Percentiles rank a stretch among this genome's conserved stretches.
These are phyloP conservation scores for Scelioninae gen. 2 DNA, from an alignment of 2,888 invertebrate species.

Conservation along the genomic window DNA sequence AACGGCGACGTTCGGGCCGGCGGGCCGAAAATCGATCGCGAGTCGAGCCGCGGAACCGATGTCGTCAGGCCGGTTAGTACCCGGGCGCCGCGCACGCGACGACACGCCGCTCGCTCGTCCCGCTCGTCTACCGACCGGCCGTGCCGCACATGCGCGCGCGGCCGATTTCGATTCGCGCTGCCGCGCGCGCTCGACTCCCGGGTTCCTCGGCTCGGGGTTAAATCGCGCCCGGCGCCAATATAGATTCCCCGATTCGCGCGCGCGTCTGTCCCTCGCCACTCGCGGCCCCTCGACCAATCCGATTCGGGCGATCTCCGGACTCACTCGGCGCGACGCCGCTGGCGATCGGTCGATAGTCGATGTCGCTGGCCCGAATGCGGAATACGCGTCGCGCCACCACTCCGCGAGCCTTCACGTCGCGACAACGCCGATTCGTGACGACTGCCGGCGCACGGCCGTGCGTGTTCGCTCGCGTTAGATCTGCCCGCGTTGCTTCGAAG, in stretches of 20 bases:
- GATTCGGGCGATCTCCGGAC: constrained; percentile 54
- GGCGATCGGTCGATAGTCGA: constrained; percentile 60
- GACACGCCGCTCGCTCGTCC: not conserved
- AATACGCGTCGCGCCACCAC: constrained; percentile 14
- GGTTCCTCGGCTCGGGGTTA: constrained; percentile 43
- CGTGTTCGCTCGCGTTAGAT: not conserved
- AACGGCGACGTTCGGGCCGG: not conserved
- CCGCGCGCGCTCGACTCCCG: constrained; percentile 12
- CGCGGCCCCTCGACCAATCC: constrained; percentile 56
- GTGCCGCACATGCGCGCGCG: constrained; percentile 39
- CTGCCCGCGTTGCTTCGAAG: not conserved
- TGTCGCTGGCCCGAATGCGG: constrained; percentile 37
- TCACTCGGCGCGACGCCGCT: constrained; percentile 46
- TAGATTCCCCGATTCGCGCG: constrained; percentile 41
- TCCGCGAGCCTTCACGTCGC: constrained; percentile 10
- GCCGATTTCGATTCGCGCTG: constrained; percentile 48
- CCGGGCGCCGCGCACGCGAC: constrained; percentile 8
- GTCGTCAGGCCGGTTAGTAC: constrained; percentile 48
- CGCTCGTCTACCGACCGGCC: constrained; percentile 16
- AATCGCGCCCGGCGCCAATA: constrained; percentile 49
- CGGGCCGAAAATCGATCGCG: constrained; percentile 20
- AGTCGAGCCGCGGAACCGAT: constrained; percentile 28
- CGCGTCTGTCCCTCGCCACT: constrained; percentile 38
- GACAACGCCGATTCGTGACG: constrained; percentile 11
- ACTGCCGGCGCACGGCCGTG: not conserved